phyloP scores from a whole-genome alignment of 2,113 vertebrate species.

The pig (Sus scrofa) region DNA sequence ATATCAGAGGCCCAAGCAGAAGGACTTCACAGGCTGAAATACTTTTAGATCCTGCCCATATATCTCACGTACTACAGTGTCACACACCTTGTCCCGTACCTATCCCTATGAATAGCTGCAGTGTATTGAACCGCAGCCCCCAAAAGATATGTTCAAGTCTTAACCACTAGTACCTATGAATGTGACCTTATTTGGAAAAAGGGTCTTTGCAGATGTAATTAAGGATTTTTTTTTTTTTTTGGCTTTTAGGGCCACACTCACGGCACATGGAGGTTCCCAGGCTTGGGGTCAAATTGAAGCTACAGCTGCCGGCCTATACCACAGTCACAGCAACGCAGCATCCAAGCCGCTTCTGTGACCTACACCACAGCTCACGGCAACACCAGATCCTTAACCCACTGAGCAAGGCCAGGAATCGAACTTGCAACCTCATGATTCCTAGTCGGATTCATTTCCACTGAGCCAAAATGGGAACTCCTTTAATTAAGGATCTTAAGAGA shows the following conservation, averaged over 20 bases:
- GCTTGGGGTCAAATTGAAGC: too few species aligned
- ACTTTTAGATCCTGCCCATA: neutral
- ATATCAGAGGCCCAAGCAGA: neutral
- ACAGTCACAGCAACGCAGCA: too few species aligned
- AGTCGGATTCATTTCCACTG: too few species aligned
- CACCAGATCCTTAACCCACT: too few species aligned
- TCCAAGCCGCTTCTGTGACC: too few species aligned
- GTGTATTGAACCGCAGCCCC: neutral
- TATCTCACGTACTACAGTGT: neutral
- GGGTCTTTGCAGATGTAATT: conserved; percentile 7
- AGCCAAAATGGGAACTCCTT: neutral
- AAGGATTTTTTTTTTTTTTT: neutral
- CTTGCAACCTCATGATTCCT: too few species aligned
- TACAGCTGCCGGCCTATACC: too few species aligned
- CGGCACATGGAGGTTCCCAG: too few species aligned
- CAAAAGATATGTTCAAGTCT: neutral
- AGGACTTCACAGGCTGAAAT: conserved; percentile 28
- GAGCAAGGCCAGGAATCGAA: too few species aligned
- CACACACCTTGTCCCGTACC: neutral
- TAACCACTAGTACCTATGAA: neutral
- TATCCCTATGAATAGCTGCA: neutral
- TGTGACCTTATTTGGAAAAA: neutral
- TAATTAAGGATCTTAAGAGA: neutral
- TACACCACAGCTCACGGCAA: too few species aligned
- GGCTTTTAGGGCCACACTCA: too few species aligned